Base-by-base conservation (phyloP, 2,113 vertebrate genomes). In the Tyto alba region DNA sequence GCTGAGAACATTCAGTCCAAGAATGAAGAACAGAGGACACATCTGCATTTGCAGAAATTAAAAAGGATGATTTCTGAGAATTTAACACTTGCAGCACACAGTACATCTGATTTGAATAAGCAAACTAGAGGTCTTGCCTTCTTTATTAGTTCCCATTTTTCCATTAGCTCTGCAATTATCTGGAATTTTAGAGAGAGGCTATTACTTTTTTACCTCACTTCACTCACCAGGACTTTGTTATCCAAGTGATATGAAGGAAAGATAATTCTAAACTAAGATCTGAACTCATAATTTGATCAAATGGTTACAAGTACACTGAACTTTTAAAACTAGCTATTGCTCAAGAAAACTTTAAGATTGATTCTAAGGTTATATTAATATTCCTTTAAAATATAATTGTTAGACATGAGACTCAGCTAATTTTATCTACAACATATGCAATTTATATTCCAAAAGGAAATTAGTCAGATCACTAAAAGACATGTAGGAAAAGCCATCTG, bases 381-480 rank as follows among this genome's bases (percentile, higher is more conserved):
- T 29, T 96, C 27, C 83, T 74, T 66, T 85, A 85, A 93, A 96
- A 55, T 82, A 50, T 26, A 93, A 95, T 56, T 22, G 0, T 63
- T 69, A 94, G 56, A 45, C 36, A 79, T 78, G 85, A 95, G 15
- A 96, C 36, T 38, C 73, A 89, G n/a, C 3, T 95, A 95, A 47
- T 89, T 93, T 96, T 96, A 92, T 93, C 74, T 87, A 75, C 43
- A 89, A 50, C 64, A 95, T 88, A 90, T 85, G 85, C 74, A 97
- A 95, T 97, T 97, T 95, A 63, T 95, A 76, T 30, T 91, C 67
- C 60, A 85, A 83, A 92, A 94, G 80, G 89, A 89, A 97, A 89
- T 98, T 96, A 96, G 36, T 88, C 90, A 96, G 87, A 96, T 96
- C 88, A 93, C 92, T 95, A 89, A 94, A 79, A 97, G 67, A 41